Evolutionary conservation across 1,140 invertebrate species (phyloP).

Genomic region (Brachionus paranguensis): DNA sequence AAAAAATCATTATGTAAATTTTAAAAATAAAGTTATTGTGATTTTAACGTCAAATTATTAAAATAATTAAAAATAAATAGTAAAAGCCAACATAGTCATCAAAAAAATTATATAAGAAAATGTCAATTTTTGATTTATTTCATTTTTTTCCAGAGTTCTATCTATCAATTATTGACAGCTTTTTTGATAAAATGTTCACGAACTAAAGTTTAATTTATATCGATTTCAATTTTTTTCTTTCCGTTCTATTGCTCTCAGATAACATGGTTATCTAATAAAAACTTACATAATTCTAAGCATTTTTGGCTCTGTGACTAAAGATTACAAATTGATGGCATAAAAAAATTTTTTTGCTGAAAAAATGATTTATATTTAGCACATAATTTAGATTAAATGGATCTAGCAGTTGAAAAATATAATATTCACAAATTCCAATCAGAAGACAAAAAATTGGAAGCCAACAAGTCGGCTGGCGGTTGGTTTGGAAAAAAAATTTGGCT

Average conservation of each 20-base stretch:
- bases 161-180: background rate
- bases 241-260: background rate
- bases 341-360: background rate
- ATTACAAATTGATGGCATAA: background rate
- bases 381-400: background rate
- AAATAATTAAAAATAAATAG: background rate
- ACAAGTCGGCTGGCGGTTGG: background rate
- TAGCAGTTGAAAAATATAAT: background rate
- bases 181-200: background rate
- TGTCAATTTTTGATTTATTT: background rate
- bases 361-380: background rate
- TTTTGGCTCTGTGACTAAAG: background rate
- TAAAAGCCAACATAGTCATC: background rate
- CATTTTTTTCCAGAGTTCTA: background rate
- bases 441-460: background rate
- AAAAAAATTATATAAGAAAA: background rate
- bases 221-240: background rate
- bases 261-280: background rate
- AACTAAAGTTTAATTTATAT: background rate
- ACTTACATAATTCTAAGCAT: background rate
- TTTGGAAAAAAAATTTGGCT: background rate
- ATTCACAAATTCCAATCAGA: background rate
- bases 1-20: background rate
- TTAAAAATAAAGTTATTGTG: background rate
- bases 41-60: background rate